Evolutionary conservation across 2,113 vertebrate genomes (phyloP).

Genomic region (Castor canadensis): DNA sequence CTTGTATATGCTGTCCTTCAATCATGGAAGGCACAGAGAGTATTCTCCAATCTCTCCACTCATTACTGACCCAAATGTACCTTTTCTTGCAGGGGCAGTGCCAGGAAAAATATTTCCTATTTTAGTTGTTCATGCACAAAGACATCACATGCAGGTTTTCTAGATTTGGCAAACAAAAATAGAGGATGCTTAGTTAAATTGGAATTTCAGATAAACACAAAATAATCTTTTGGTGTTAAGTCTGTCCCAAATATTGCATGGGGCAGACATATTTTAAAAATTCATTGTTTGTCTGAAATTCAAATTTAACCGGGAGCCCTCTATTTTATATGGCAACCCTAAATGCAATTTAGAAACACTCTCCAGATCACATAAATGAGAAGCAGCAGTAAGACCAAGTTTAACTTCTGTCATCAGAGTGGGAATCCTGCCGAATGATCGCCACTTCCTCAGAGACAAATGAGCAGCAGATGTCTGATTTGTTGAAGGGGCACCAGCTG

Average conservation of each 20-base stretch:
- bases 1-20: not conserved
- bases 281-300: not conserved
- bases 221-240: not conserved
- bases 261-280: not conserved
- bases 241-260: not conserved
- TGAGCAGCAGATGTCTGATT: conserved; percentile 37
- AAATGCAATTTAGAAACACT: conserved; percentile 39
- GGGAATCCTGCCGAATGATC: conserved; percentile 16
- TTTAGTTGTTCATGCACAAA: not conserved
- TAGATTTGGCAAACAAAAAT: conserved; percentile 47
- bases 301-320: not conserved
- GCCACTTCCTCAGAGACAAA: conserved; percentile 11
- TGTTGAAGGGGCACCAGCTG: conserved; percentile 24
- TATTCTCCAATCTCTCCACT: not conserved
- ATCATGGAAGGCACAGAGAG: not conserved
- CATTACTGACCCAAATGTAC: not conserved
- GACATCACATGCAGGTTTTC: not conserved
- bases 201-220: conserved; percentile 33
- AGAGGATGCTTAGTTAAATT: not conserved
- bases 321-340: not conserved
- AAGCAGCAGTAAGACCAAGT: not conserved
- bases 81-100: not conserved
- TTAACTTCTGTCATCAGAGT: conserved; percentile 39
- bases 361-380: conserved; percentile 19
- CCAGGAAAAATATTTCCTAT: not conserved